Conservation (phyloP, 2,797 vertebrate genomes). For the Hylomyscus alleni region DNA sequence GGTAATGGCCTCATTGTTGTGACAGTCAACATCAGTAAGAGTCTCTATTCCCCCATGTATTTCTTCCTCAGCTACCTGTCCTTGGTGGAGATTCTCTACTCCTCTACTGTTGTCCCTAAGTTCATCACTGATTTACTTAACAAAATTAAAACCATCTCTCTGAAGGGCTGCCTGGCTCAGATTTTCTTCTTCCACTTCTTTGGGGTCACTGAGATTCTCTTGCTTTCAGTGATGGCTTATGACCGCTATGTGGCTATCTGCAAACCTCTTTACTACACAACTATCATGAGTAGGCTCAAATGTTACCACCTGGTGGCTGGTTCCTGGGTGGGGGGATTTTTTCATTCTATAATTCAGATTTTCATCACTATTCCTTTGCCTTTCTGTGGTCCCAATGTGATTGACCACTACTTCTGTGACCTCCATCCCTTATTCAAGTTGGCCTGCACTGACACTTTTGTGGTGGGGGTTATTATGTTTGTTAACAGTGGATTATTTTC, state of each 20-base stretch:
- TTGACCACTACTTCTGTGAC: slow-evolving; percentile 85
- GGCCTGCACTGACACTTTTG: slow-evolving; percentile 79
- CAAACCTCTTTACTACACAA: slow-evolving; percentile 75
- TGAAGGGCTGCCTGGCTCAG: slow-evolving; percentile 78
- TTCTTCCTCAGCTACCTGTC: slow-evolving; percentile 68
- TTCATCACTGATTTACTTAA: slow-evolving; percentile 79
- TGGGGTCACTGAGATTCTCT: slow-evolving; percentile 76
- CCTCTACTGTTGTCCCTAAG: slow-evolving; percentile 78
- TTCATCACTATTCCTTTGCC: slow-evolving; percentile 64
- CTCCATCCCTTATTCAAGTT: slow-evolving; percentile 80
- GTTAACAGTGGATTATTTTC: slow-evolving; percentile 80
- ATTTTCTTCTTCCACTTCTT: slow-evolving; percentile 83
- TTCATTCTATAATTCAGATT: slow-evolving; percentile 81
- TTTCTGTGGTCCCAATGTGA: slow-evolving; percentile 83
- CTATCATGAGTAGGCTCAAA: slow-evolving; percentile 63
- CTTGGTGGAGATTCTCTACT: slow-evolving; percentile 69
- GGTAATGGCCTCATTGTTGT: slow-evolving; percentile 49
- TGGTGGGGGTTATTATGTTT: slow-evolving; percentile 75
- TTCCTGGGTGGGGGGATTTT: slow-evolving; percentile 79
- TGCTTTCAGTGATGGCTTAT: slow-evolving; percentile 82
- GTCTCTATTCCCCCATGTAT: slow-evolving; percentile 55
- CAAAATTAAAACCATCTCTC: slow-evolving; percentile 77
- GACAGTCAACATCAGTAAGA: neutral
- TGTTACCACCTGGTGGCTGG: slow-evolving; percentile 68
- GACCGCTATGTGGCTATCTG: slow-evolving; percentile 78